Conservation (phyloP, 64 coral and sea anemone genomes). For the Astreopora myriophthalma region DNA sequence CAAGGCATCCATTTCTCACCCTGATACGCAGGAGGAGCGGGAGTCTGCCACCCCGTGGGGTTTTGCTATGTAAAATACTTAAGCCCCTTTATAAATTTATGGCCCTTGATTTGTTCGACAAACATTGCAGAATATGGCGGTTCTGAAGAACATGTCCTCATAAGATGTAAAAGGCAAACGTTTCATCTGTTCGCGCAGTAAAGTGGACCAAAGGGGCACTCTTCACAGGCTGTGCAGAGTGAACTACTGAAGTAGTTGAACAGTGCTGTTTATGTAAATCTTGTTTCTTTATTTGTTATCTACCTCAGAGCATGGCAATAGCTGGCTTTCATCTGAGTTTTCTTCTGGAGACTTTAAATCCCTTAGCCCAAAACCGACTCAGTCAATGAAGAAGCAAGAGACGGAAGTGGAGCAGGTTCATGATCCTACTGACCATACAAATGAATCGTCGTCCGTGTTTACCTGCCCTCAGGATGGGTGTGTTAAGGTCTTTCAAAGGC, state of each 20-base stretch:
- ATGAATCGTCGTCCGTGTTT: too few relatives aligned
- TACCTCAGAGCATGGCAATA: not conserved
- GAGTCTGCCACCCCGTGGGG: too few relatives aligned
- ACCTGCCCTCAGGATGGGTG: too few relatives aligned
- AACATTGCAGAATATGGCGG: not conserved
- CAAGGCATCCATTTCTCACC: too few relatives aligned
- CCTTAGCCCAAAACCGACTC: not conserved
- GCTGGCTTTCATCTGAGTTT: not conserved
- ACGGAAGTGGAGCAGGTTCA: not conserved
- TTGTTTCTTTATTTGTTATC: conserved; percentile 12
- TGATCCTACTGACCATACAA: too few relatives aligned
- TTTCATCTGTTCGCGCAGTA: not conserved
- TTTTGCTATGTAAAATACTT: not conserved
- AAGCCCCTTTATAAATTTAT: not conserved
- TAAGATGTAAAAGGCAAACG: not conserved
- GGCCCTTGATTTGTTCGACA: not conserved
- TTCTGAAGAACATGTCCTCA: too few relatives aligned
- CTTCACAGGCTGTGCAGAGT: too few relatives aligned
- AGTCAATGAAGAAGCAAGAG: not conserved
- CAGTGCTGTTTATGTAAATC: not conserved
- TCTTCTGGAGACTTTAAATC: conserved; percentile 7
- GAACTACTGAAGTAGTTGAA: too few relatives aligned
- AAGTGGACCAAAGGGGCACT: not conserved
- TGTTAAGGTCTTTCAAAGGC: too few relatives aligned
- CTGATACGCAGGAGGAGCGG: too few relatives aligned